Evolutionary conservation across 2,113 vertebrate genomes (phyloP).

Genomic region (Abramis brama): DNA sequence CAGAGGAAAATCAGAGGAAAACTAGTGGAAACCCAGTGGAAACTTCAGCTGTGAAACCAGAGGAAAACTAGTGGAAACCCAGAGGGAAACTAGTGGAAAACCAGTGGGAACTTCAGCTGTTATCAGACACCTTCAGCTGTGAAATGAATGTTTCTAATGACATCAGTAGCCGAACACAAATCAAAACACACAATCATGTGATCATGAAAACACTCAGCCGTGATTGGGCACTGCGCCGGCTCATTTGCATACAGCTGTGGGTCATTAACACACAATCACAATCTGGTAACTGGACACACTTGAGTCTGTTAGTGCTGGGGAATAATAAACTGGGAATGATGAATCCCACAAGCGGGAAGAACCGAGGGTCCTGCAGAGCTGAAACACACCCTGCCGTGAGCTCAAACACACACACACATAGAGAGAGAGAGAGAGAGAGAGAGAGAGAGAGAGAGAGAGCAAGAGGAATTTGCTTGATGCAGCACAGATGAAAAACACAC

Average conservation of each 20-base stretch:
- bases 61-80: too few species aligned
- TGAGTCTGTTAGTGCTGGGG: too few species aligned
- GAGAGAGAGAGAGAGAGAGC: background rate
- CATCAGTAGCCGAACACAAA: background rate
- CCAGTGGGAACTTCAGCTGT: background rate
- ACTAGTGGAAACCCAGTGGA: too few species aligned
- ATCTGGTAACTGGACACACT: background rate
- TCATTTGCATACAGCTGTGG: constrained; percentile 68
- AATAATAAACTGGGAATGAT: too few species aligned
- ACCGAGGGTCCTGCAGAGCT: too few species aligned
- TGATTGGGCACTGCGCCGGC: constrained; percentile 37
- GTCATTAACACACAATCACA: constrained; percentile 14
- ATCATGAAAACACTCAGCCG: constrained; percentile 51
- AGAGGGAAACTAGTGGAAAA: too few species aligned
- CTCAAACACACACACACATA: background rate
- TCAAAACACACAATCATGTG: background rate
- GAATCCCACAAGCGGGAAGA: too few species aligned
- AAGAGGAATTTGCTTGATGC: background rate
- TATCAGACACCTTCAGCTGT: background rate
- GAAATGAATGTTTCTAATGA: background rate
- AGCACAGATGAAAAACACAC: constrained; percentile 42
- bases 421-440: constrained; percentile 3
- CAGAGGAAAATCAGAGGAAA: too few species aligned
- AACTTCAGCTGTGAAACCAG: too few species aligned
- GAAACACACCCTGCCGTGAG: constrained; percentile 61